Base-by-base conservation (phyloP, 2,888 invertebrate species). In the Odiellus spinosus region DNA sequence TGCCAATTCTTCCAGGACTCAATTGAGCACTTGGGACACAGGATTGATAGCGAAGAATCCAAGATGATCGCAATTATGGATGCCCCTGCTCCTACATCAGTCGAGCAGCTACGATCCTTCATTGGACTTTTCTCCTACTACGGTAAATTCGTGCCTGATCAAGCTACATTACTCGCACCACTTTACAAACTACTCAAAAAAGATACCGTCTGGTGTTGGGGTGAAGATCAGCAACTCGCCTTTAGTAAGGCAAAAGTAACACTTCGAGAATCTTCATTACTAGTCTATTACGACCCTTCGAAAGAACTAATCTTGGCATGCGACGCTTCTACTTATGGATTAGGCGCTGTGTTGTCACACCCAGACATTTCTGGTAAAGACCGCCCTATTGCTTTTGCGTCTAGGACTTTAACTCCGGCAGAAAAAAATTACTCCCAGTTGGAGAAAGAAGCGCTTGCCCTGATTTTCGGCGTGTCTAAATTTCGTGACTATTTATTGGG, bases 401-500 rank as follows among this genome's bases (percentile, higher is more conserved):
- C 58, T 14, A 43, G 56, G 17, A 48, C 53, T 3, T 42, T 57
- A 10, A 53, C 47, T 8, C 46, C n/a, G n/a, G n/a, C n/a, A n/a
- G n/a, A n/a, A n/a, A n/a, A n/a, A n/a, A n/a, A n/a, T n/a, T n/a
- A n/a, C n/a, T n/a, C n/a, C n/a, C n/a, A n/a, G n/a, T n/a, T n/a
- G n/a, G n/a, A n/a, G n/a, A n/a, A n/a, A n/a, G 60, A 63, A 56
- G 63, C 64, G 26, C 54, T 64, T 19, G 54, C 61, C 11, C 51
- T 67, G 4, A 58, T 67, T 12, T 69, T 59, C 49, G 65, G 62
- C 1, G 59, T 66, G 2, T 56, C 59, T 20, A 61, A 62, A 53
- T 69, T 67, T 55, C 61, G 64, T 44, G 56, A 62, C 20, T 68
- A 63, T 52, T 41, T 69, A 1, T 63, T 56, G 48, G n/a, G 66